phyloP scores from a whole-genome alignment of 2,113 vertebrate genomes.

The Ursus arctos region DNA sequence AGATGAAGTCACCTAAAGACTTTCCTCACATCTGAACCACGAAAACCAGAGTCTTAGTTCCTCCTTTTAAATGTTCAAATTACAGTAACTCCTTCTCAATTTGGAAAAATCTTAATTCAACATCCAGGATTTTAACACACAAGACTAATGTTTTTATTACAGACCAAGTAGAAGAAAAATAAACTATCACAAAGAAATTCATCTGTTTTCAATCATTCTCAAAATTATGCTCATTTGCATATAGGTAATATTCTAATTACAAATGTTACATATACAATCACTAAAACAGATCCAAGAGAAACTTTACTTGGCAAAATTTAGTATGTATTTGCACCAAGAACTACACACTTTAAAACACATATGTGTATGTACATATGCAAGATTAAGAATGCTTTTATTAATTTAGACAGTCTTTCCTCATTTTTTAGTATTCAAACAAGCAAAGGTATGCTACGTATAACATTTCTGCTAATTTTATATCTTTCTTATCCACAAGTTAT shows the following conservation, averaged over 20 bases:
- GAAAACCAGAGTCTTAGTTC: neutral
- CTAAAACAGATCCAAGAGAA: neutral
- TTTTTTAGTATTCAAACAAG: neutral
- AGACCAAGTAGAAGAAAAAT: conserved; percentile 6
- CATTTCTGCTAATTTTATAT: neutral
- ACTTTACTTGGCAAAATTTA: neutral
- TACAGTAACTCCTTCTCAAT: neutral
- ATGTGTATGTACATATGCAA: neutral
- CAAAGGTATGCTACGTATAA: neutral
- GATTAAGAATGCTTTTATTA: neutral
- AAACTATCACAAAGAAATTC: conserved; percentile 18
- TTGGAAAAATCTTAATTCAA: conserved; percentile 12
- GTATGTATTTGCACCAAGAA: neutral
- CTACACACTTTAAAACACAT: neutral
- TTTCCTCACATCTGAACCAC: neutral
- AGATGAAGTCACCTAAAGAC: neutral
- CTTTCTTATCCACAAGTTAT: neutral
- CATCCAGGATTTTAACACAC: neutral
- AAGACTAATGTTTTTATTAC: neutral
- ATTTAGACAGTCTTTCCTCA: neutral
- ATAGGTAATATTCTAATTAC: neutral
- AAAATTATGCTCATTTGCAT: neutral
- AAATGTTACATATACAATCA: neutral
- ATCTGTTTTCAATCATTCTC: neutral
- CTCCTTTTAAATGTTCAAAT: conserved; percentile 52